Base-by-base conservation (phyloP, 2,888 invertebrate genomes). In the Torymus auratus region DNA sequence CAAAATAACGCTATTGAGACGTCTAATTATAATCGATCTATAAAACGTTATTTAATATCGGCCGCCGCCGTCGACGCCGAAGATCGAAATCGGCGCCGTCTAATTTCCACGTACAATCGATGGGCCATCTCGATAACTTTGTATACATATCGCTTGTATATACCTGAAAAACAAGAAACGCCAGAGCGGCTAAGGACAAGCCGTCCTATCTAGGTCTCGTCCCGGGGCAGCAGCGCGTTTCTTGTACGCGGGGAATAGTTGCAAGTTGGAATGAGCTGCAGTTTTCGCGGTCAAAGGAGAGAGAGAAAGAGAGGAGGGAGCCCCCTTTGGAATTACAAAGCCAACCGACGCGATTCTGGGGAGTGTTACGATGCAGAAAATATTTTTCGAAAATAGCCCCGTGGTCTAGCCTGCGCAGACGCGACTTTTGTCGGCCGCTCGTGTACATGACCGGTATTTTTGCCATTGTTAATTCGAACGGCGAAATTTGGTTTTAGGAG, bases 191-290 rank as follows among this genome's bases (percentile, higher is more conserved):
- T 73, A 75, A 74, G 77, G 79, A 82, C 78, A 82, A 81, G 67
- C 41, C 78, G 69, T 74, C 71, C 81, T 78, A 83, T 83, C 75
- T 82, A 80, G 77, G 80, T 64, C 80, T 78, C 61, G 71, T 72
- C 72, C 64, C 70, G 62, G 58, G 56, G 55, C 17, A 69, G 41
- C 41, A 41, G 41, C 41, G 41, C 7, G 23, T 65, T 77, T 71
- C 64, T 17, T 72, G 78, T 65, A 83, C 41, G 41, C 41, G 41
- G 82, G 83, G 84, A 86, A 88, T 88, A 89, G 84, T 87, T 88
- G 90, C 89, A 89, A 89, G 89, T 85, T 89, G 86, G 88, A 88
- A 87, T 90, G 90, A 90, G 84, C 88, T 86, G 89, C 88, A 87
- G 83, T 89, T 89, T 89, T 87, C 85, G 84, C 85, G 85, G 86